phyloP scores from a whole-genome alignment of 2,797 vertebrate genomes.

The Choloepus didactylus region DNA sequence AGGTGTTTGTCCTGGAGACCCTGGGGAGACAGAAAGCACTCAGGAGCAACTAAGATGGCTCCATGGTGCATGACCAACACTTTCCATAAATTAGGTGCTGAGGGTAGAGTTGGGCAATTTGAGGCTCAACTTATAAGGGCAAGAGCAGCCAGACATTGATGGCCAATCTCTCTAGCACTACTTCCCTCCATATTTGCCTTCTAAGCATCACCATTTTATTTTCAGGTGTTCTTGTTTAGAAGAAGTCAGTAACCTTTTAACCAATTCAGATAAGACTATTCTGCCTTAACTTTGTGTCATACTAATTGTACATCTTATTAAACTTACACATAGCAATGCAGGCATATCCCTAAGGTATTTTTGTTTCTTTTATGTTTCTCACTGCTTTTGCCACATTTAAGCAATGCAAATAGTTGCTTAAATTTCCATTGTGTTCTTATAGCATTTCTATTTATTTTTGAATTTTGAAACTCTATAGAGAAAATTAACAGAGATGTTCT shows the following conservation, averaged over 20 bases:
- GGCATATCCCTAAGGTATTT: too few relatives aligned
- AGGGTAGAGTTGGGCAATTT: background rate
- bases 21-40: background rate
- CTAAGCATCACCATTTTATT: background rate
- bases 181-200: background rate
- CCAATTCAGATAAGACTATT: background rate
- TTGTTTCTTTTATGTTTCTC: background rate
- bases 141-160: background rate
- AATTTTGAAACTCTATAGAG: background rate
- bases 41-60: conserved; percentile 12
- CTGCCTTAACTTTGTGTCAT: background rate
- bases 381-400: background rate
- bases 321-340: background rate
- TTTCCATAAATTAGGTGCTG: background rate
- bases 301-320: background rate
- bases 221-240: background rate
- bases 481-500: background rate
- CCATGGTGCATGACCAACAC: background rate
- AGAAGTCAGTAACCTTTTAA: background rate
- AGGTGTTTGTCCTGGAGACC: background rate
- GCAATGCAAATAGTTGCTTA: background rate
- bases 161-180: background rate
- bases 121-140: too few relatives aligned
- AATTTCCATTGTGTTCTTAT: too few relatives aligned
- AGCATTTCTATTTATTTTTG: background rate